Conservation (phyloP, 1,140 invertebrate species). For the Eupristina koningsbergeri region DNA sequence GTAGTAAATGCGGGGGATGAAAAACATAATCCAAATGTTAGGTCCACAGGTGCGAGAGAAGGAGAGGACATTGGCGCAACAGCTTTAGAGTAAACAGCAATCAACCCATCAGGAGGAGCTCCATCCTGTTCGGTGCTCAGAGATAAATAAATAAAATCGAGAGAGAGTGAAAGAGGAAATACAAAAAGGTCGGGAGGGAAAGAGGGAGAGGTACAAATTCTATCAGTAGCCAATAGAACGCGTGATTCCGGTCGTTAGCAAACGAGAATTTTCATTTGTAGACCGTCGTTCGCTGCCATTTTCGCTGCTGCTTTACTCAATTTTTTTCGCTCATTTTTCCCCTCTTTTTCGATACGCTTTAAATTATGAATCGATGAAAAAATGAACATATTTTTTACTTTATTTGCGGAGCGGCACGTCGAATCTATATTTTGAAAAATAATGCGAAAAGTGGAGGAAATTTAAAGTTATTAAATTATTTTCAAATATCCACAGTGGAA, state of each 20-base stretch:
- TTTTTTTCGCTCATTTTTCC: neutral
- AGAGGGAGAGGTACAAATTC: neutral
- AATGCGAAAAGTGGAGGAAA: too few species aligned
- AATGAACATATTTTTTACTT: neutral
- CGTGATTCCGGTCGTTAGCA: neutral
- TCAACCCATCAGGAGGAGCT: neutral
- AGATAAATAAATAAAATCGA: neutral
- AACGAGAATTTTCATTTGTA: neutral
- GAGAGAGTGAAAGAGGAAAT: neutral
- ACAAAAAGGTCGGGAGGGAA: neutral
- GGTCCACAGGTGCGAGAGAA: neutral
- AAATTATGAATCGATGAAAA: neutral
- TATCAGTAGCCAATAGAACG: neutral
- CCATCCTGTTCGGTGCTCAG: neutral
- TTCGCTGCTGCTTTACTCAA: neutral
- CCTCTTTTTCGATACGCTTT: neutral
- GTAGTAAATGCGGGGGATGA: neutral
- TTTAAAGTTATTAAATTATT: too few species aligned
- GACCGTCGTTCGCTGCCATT: neutral
- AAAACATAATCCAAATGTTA: neutral
- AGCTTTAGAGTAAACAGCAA: neutral
- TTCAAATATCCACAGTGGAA: too few species aligned
- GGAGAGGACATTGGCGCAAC: neutral
- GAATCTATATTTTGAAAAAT: neutral
- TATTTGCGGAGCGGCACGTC: neutral